Evolutionary conservation across 2,797 vertebrate genomes (phyloP), one percentile per base, ranked within the genome.

Genomic region (Acridotheres tristis): DNA sequence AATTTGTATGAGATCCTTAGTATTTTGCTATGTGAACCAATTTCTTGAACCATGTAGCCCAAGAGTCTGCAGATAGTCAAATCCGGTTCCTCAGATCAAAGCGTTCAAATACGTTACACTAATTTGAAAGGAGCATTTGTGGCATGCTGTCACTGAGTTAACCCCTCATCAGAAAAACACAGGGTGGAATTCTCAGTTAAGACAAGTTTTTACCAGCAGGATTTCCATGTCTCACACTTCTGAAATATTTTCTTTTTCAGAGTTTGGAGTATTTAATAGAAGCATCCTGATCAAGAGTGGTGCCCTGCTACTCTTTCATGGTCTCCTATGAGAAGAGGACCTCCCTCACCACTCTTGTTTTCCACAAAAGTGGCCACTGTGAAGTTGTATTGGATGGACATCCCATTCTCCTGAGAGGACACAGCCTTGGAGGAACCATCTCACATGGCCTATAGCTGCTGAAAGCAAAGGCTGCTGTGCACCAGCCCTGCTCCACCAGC

Each of bases 101-200:
- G 29, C 23, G 2, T 67, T 91, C 54, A 80, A 61, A 77, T 42
- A 47, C 0, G 0, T 50, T 36, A 65, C 16, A 65, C 16, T 58
- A 71, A 67, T 88, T 65, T 89, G 34, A n/a, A 89, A 76, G 32
- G 34, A 85, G 13, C 8, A 26, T 57, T 43, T 58, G 15, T 1
- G 0, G 21, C 2, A 0, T 42, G 10, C 15, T 7, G 1, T 17
- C 32, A 11, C 27, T 0, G 0, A 79, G 29, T 54, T 75, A 75
- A 29, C 11, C 6, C 7, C 38, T 65, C 50, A 55, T 13, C 20
- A 40, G 54, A 59, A 89, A 94, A 61, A 71, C 17, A 26, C 16
- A 47, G 20, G 3, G 3, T 71, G 13, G 23, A 85, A 71, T 54
- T 57, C 19, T 53, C 40, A 25, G 10, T 11, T 79, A 48, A 34